phyloP scores from a whole-genome alignment of 2,113 vertebrate species.

The Albula goreensis region DNA sequence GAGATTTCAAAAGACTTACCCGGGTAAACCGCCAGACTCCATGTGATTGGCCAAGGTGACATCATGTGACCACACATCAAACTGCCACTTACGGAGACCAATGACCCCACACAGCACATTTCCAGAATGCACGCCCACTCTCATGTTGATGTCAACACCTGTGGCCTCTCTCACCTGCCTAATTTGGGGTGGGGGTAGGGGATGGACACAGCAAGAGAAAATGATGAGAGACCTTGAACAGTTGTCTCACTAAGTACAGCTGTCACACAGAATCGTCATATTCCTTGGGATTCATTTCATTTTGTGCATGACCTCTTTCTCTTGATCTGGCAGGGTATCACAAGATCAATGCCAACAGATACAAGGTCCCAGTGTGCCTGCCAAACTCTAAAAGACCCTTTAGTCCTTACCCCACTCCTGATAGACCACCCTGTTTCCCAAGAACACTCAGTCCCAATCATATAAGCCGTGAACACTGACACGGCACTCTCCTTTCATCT shows the following conservation, averaged over 20 bases:
- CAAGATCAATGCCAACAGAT: not conserved
- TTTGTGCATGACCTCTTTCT: not conserved
- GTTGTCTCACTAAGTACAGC: not conserved
- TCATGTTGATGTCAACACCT: slow-evolving; percentile 94
- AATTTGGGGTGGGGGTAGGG: slow-evolving; percentile 13
- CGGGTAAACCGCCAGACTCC: slow-evolving; percentile 93
- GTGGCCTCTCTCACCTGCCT: slow-evolving; percentile 96
- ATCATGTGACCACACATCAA: slow-evolving; percentile 98
- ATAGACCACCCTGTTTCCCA: not conserved
- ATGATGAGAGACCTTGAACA: not conserved
- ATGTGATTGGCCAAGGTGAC: slow-evolving; percentile 97
- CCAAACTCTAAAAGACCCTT: not conserved
- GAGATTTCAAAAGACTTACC: slow-evolving; percentile 68
- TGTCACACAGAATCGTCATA: not conserved
- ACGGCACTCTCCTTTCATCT: not conserved
- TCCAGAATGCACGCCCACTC: slow-evolving; percentile 94
- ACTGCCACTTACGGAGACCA: slow-evolving; percentile 96
- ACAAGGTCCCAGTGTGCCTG: not conserved
- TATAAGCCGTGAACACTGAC: not conserved
- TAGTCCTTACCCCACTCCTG: not conserved
- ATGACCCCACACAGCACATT: slow-evolving; percentile 96
- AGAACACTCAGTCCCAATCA: not conserved
- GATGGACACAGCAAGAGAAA: not conserved
- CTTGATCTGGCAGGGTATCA: not conserved
- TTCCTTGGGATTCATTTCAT: not conserved